These are phyloP conservation scores for Muscicapa adusta DNA, from an alignment of 2,113 vertebrate genomes.

Conservation along the genomic window DNA sequence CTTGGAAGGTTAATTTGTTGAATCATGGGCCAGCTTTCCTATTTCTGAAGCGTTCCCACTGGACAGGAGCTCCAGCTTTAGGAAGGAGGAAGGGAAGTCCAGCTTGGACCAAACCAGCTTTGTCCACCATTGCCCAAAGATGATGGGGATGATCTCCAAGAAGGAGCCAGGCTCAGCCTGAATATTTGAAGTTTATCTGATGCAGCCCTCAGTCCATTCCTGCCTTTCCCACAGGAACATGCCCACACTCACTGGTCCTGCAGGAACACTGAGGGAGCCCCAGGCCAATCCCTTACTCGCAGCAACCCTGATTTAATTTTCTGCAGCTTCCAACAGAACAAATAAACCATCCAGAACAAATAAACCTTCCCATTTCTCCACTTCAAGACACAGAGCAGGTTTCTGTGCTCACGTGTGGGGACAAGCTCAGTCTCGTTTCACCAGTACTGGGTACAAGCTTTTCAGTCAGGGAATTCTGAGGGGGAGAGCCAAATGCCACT, in stretches of 20 bases:
- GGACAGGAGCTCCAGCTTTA: background rate
- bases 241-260: background rate
- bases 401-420: background rate
- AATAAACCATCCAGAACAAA: background rate
- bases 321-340: background rate
- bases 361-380: background rate
- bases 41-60: rapidly evolving
- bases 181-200: background rate
- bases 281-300: background rate
- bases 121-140: background rate
- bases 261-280: background rate
- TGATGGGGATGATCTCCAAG: rapidly evolving
- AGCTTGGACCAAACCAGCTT: background rate
- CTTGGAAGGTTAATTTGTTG: background rate
- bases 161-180: background rate
- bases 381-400: background rate
- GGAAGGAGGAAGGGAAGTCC: background rate
- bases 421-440: background rate
- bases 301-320: background rate
- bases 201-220: background rate
- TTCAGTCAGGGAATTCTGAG: background rate
- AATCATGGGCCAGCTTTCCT: background rate
- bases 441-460: background rate
- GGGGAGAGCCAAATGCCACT: background rate
- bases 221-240: background rate